Evolutionary conservation across 2,113 vertebrate genomes (phyloP), one percentile per base, ranked within the genome.

Genomic region (Takifugu bimaculatus): DNA sequence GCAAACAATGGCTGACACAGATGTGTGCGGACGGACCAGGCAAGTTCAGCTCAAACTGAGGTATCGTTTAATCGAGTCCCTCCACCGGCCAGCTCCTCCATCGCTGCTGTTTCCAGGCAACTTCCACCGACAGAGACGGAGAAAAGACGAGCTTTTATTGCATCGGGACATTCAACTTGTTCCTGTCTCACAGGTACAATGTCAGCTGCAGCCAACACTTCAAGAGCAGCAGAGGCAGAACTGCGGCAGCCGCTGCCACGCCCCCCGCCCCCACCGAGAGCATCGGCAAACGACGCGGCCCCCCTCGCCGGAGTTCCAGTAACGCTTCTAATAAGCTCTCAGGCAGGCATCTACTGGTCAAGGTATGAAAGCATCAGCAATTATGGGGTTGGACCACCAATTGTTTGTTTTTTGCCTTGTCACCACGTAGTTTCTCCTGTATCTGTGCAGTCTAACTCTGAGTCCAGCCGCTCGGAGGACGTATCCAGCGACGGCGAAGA

Each of bases 141-240:
- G 20, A 20, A 20, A 20, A 20, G 20, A 20, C 20, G 20, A 20
- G 29, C 29, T 32, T 32, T 32, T 32, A 3, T 4, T 32, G 29
- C 29, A 39, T 39, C 35, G 3, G 35, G 35, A 39, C 35, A 5
- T 10, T 39, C 2, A 49, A 49, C 57, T 13, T 70, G 27, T 25
- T 57, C 43, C 12, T 65, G 26, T 29, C 13, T 29, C 63, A 1
- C 77, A 99, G 96, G 88, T 98, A 98, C 85, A 99, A 98, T 0
- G 96, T 99, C 55, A 97, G 96, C 88, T 99, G 95, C 78, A 97
- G 94, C 65, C 93, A 97, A 70, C 95, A 96, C 85, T 95, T 93
- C 63, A 93, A 95, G 51, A 71, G 91, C 28, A 94, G 95, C 71
- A 91, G 94, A 54, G 94, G 94, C 66, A 92, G 94, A 74, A 91